Evolutionary conservation across 2,113 vertebrate genomes (phyloP).

Genomic region (Monopterus albus): DNA sequence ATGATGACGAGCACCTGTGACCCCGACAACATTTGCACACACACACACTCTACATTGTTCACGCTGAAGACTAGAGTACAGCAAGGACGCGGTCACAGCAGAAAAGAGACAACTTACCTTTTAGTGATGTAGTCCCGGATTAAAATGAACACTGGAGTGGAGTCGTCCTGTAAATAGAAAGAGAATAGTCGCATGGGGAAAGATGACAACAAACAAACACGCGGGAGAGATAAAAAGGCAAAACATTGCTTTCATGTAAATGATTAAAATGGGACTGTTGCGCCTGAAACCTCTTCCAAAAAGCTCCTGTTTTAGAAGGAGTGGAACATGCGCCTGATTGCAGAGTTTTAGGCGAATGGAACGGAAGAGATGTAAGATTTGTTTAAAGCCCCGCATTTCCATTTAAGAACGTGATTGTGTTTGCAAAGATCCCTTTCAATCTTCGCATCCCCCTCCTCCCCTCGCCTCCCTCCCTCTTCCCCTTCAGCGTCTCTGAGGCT

Average conservation of each 20-base stretch:
- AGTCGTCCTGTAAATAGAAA: slow-evolving; percentile 72
- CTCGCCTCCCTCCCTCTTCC: slow-evolving; percentile 76
- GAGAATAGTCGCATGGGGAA: slow-evolving; percentile 61
- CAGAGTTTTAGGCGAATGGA: slow-evolving; percentile 87
- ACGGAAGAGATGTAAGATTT: slow-evolving; percentile 89
- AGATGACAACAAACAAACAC: slow-evolving; percentile 79
- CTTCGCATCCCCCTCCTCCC: slow-evolving; percentile 77
- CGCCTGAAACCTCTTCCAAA: slow-evolving; percentile 73
- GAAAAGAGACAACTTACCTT: slow-evolving; percentile 80
- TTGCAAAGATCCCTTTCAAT: slow-evolving; percentile 91
- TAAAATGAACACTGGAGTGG: slow-evolving; percentile 57
- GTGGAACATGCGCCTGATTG: slow-evolving; percentile 84
- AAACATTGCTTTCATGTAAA: slow-evolving; percentile 81
- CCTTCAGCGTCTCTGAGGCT: slow-evolving; percentile 88
- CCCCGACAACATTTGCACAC: slow-evolving; percentile 76
- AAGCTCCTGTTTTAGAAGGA: slow-evolving; percentile 76
- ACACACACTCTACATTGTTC: slow-evolving; percentile 41
- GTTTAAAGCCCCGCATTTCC: slow-evolving; percentile 90
- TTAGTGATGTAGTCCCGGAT: slow-evolving; percentile 69
- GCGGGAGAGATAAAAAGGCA: slow-evolving; percentile 68
- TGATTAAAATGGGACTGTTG: slow-evolving; percentile 81
- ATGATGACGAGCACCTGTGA: slow-evolving; percentile 85
- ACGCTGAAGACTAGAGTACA: slow-evolving; percentile 55
- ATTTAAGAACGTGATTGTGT: slow-evolving; percentile 92
- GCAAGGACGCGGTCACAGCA: slow-evolving; percentile 65